Evolutionary conservation across 2,888 invertebrate genomes (phyloP), one percentile per base, ranked within the genome.

Genomic region (Troglohyphantes excavatus): DNA sequence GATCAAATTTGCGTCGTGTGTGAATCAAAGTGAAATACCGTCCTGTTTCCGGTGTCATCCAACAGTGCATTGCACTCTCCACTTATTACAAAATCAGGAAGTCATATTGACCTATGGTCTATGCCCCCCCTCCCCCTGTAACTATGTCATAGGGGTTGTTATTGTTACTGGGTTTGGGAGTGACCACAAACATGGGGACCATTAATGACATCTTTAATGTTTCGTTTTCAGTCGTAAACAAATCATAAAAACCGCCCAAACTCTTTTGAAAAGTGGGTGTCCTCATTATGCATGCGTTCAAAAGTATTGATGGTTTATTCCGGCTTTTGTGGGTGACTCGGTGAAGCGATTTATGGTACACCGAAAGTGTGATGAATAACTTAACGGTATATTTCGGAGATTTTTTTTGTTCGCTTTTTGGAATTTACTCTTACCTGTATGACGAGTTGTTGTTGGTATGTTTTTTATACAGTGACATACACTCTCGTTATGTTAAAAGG

Each of bases 11-110:
- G n/a, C n/a, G 53, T 53, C 29, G 53, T 43, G 21, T 39, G 17
- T 13, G 6, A 11, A 19, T 39, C n/a, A 46, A 61, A 86, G 61
- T 23, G 63, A 72, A 63, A 72, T 46, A 68, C 46, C 39, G 43
- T 7, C 17, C 33, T 17, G 43, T 53, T 81, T 87, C 87, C 87
- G 63, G 87, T 87, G 81, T 21, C 46, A 70, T 67, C 53, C 43
- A 70, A 29, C 53, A 68, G 68, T 72, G 27, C 33, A 21, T 75
- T 65, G 67, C 68, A 39, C 75, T 84, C 83, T 61, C 73, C 39
- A 75, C 46, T 46, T 19, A 21, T 13, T 68, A 23, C 21, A 27
- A 11, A n/a, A 76, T 85, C 76, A 53, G 85, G 76, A 85, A 85
- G 76, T 26, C 61, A 33, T 21, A 46, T 21, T 29, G 85, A 76